Base-by-base conservation (phyloP, 1,140 invertebrate species). In the Drosophila nikananu region DNA sequence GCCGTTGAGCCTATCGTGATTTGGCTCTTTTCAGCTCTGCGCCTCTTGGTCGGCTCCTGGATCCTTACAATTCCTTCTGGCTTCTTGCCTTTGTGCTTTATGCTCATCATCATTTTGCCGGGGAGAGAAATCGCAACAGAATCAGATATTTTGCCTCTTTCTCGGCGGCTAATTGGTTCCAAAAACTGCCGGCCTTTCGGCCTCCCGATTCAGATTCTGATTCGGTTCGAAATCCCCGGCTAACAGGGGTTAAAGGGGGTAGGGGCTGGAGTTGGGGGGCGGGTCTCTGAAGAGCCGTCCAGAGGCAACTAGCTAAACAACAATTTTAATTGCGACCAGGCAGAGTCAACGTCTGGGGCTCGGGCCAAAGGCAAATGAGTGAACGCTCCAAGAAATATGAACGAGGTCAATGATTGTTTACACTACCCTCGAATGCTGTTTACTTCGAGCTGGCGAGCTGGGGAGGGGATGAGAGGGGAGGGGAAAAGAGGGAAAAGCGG, bases 341-440 rank as follows among this genome's bases (percentile, higher is more conserved):
- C 77, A 54, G 58, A 83, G 70, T 76, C 70, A 74, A 77, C 51
- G 58, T 58, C 63, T 77, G 80, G 42, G 60, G 54, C 76, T 75
- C 72, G 55, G 73, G 82, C 71, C 77, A 87, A 81, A 87, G 77
- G 81, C 84, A 90, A 90, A 89, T 81, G 86, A 84, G 82, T 79
- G 81, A 62, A 54, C 65, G 65, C 73, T 68, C 77, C 65, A 70
- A 87, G 84, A 83, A 87, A 84, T 84, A 84, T 89, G 83, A 91
- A 91, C 84, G 87, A 91, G 87, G 87, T 91, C 89, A 91, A 89
- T 91, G 84, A 90, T 91, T 91, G 87, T 91, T 91, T 91, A 91
- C 89, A 91, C 84, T 89, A 87, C 84, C 83, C 84, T 87, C 86
- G 86, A 87, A 87, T 90, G 77, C 81, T 87, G 84, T 90, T 87